Conservation (phyloP, 2,888 invertebrate genomes). For the Dynastes maya region DNA sequence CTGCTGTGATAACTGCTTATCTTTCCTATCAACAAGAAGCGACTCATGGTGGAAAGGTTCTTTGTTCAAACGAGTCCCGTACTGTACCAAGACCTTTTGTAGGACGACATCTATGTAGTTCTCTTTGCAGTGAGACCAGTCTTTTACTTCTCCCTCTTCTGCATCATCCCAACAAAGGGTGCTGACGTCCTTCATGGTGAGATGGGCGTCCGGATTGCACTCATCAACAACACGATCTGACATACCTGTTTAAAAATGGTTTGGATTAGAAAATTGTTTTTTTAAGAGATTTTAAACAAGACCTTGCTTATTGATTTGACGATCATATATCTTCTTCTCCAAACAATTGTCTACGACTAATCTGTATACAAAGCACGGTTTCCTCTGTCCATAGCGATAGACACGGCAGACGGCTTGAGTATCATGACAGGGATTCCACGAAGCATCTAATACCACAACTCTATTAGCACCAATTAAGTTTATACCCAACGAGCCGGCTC, state of each 20-base stretch:
- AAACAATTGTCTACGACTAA: constrained; percentile 97
- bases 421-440: constrained; percentile 99
- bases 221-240: constrained; percentile 98
- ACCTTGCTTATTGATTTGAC: constrained; percentile 98
- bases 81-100: constrained; percentile 79
- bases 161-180: constrained; percentile 93
- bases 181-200: constrained; percentile 91
- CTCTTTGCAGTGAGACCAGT: constrained; percentile 80
- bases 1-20: constrained; percentile 93
- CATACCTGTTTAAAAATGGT: constrained; percentile 74
- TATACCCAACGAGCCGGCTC: constrained; percentile 97
- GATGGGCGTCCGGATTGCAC: constrained; percentile 95
- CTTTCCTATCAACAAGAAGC: constrained; percentile 93
- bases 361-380: constrained; percentile 95
- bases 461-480: constrained; percentile 98
- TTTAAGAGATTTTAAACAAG: constrained; percentile 64
- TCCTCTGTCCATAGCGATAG: constrained; percentile 94
- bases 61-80: constrained; percentile 79
- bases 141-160: constrained; percentile 86
- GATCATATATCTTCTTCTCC: constrained; percentile 98
- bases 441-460: constrained; percentile 97
- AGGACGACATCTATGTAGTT: constrained; percentile 88
- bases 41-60: constrained; percentile 98
- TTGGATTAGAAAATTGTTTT: constrained; percentile 14
- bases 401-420: constrained; percentile 98